These are phyloP conservation scores for Ectemnius cavifrons DNA, from an alignment of 2,888 invertebrate species.

Conservation along the genomic window DNA sequence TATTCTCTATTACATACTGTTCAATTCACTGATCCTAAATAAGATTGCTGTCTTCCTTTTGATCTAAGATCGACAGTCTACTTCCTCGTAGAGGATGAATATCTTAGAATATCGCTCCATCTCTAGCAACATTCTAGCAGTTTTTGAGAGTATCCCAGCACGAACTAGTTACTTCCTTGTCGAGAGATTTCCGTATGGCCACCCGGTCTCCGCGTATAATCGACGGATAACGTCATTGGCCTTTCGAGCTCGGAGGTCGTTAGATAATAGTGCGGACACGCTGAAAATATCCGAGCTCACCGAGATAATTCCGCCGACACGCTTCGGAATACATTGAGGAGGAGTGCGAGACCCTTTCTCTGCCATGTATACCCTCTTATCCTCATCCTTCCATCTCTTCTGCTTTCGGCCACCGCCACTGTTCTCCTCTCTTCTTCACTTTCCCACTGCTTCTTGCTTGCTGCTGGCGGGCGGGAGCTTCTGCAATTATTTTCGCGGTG, in stretches of 20 bases:
- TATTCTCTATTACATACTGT: too few species aligned
- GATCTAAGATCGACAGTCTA: too few species aligned
- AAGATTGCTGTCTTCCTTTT: too few species aligned
- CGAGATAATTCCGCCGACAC: slow-evolving; percentile 43
- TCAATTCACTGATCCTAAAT: too few species aligned
- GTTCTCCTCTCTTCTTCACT: not conserved
- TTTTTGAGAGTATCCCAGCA: too few species aligned
- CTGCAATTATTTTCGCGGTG: slow-evolving; percentile 56
- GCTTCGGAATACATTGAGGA: slow-evolving; percentile 36
- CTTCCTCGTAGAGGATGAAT: too few species aligned
- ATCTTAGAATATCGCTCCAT: too few species aligned
- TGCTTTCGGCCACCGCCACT: too few species aligned
- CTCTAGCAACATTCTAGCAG: too few species aligned
- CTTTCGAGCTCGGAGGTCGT: too few species aligned
- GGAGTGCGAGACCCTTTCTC: slow-evolving; percentile 33
- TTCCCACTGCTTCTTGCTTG: slow-evolving; percentile 9
- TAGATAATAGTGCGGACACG: not conserved
- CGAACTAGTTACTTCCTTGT: too few species aligned
- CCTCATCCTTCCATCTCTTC: not conserved
- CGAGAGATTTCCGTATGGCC: too few species aligned
- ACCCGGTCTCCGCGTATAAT: not conserved
- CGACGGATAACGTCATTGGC: not conserved
- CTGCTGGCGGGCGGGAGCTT: slow-evolving; percentile 28
- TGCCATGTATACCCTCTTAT: slow-evolving; percentile 12
- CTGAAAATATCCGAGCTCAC: not conserved